Evolutionary conservation across 2,888 invertebrate genomes (phyloP), one percentile per base, ranked within the genome.

Genomic region (Lycophotia porphyrea): DNA sequence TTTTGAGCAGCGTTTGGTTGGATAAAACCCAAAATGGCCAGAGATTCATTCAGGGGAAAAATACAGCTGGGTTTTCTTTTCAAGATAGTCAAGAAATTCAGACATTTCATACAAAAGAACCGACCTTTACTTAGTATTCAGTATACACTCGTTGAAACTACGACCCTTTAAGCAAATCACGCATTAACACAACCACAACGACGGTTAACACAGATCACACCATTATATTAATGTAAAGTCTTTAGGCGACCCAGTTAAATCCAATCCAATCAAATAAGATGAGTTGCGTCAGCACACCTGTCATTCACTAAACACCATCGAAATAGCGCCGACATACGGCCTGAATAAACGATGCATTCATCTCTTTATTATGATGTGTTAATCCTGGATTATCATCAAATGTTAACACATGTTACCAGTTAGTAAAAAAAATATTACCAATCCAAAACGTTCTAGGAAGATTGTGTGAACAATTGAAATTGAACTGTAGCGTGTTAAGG

Each of bases 371-470:
- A 96, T 96, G 95, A 96, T 94, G 96, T 96, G 96, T 96, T 96
- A 96, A 96, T 96, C 95, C 96, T 86, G 94, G 96, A 96, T 96
- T 96, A 96, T 94, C 95, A 94, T 94, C 95, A 96, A 96, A 96
- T 96, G 96, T 96, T 96, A 96, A 96, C 96, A 96, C 96, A 96
- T 96, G 96, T 96, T 96, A 94, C 95, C 94, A 95, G 96, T 96
- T 96, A 95, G 92, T 94, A 95, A 95, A 96, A 96, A 95, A 96
- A 92, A 87, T 82, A 76, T 76, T 58, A 69, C 67, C 61, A 52
- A 7, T 63, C 34, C 15, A 73, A 70, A 79, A 84, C 55, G 75
- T 74, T 69, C 77, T 74, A 85, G 69, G 58, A 74, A 44, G 31
- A 71, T 47, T 24, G 15, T 7, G 8, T 27, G 7, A 61, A 15